Evolutionary conservation across 2,888 invertebrate genomes (phyloP), one percentile per base, ranked within the genome.

Genomic region (Rotaria sp.): DNA sequence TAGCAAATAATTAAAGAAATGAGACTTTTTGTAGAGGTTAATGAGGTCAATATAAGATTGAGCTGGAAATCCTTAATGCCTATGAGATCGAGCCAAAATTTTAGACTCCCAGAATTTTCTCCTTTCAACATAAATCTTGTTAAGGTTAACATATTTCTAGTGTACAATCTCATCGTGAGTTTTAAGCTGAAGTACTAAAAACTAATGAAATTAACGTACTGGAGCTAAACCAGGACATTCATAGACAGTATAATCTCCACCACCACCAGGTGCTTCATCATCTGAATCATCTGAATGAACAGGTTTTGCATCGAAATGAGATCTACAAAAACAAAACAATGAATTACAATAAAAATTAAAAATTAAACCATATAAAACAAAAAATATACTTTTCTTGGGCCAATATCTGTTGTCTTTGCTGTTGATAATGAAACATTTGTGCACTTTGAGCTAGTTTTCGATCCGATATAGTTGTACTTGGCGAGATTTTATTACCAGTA

Each of bases 381-480:
- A 13, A 67, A 1, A 41, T n/a, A 87, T 89, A 92, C 90, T 91
- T 92, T 88, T 92, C 92, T 88, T 91, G 90, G 52, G 97, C 97
- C 88, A 98, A 95, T 90, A 99, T 99, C 92, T 99, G 98, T 91
- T 98, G 97, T 91, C 99, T 99, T 91, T 98, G 97, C 91, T 99
- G 98, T 90, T 99, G 98, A 92, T 98, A 99, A 91, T 99, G 98
- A 92, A 97, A 99, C 95, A 99, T 97, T 92, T 99, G 98, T 4
- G 99, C 99, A 80, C 96, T 97, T 92, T 98, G 97, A 1, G 98
- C 99, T 89, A 99, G 93, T 89, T 96, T 94, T 87, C 96, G 93
- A 92, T 99, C 98, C 2, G 80, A 80, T 45, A 45, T 80, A 18
- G 75, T 80, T 41, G 75, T 2, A 38, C 24, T 45, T 45, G 45